Evolutionary conservation across 2,113 vertebrate genomes (phyloP).

Genomic region (Ginglymostoma cirratum): DNA sequence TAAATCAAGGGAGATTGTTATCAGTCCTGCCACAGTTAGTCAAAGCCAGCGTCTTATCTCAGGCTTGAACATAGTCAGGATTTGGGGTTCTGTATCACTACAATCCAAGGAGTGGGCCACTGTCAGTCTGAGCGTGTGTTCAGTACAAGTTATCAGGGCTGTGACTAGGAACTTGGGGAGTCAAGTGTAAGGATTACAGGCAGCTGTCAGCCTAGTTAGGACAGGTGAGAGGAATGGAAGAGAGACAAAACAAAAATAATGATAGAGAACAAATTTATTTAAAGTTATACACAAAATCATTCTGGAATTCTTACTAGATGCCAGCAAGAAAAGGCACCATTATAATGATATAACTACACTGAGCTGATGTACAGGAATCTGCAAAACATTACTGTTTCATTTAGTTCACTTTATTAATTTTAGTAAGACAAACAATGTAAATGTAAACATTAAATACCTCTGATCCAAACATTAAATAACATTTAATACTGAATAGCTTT

Average conservation of each 20-base stretch:
- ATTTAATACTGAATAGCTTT: slow-evolving; percentile 28
- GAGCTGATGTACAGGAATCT: slow-evolving; percentile 24
- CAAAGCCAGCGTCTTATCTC: no score
- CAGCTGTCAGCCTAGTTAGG: background rate
- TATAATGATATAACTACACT: background rate
- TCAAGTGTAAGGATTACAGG: no score
- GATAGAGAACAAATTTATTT: slow-evolving; percentile 27
- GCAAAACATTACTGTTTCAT: slow-evolving; percentile 21
- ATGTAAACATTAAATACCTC: slow-evolving; percentile 31
- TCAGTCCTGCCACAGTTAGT: no score
- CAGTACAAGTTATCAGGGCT: no score
- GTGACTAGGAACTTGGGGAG: no score
- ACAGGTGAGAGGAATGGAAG: background rate
- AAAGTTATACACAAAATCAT: slow-evolving; percentile 28
- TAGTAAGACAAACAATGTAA: background rate
- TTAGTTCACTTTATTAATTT: slow-evolving; percentile 4
- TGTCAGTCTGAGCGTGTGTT: no score
- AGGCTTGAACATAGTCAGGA: no score
- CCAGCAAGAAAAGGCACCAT: slow-evolving; percentile 2
- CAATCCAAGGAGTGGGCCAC: no score
- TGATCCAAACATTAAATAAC: slow-evolving; percentile 11
- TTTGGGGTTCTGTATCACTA: no score
- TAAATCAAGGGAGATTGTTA: no score
- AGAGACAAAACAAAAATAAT: background rate
- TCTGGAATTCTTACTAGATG: background rate